Evolutionary conservation across 1,140 invertebrate species (phyloP), one percentile per base, ranked within the genome.

Genomic region (Brachystomella parvula): DNA sequence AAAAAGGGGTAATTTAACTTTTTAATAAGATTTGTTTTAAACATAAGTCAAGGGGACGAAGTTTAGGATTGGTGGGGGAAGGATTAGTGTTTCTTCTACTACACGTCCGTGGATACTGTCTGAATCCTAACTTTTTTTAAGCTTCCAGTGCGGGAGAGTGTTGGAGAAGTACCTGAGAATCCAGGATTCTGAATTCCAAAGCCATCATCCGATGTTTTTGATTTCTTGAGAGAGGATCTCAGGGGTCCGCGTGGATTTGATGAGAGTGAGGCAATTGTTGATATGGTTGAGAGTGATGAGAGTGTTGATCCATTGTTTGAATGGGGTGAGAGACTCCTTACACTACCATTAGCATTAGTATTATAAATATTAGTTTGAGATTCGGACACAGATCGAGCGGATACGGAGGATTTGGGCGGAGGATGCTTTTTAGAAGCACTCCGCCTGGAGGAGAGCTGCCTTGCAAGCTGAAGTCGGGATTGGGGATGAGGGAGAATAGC

Each of bases 151-250:
- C 89, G 81, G 28, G 86, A 84, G 17, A 90, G 78, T 0, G 88
- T 88, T 1, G 88, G 89, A 15, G 89, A 90, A 64, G 87, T 85
- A 1, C 86, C 84, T 1, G 87, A 88, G 71, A 87, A 89, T 24
- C 89, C 89, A 0, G 89, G 89, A 79, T 92, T 91, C 67, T 89
- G 88, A 35, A 90, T 90, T n/a, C 89, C 89, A 24, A 90, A 77
- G 30, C 82, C 84, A 39, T 59, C 64, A 29, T 64, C 67, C 17
- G 68, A 26, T 2, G 79, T 73, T 67, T 86, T 82, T 0, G 89
- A 87, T 72, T 91, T 91, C 76, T 92, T 92, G 32, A 91, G 78
- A 31, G 88, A 89, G 28, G 89, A 91, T 3, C 89, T 78, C 3
- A 91, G 79, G 0, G 89, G 89, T 2, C 87, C 88, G n/a, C 85